Base-by-base conservation (phyloP, 2,888 invertebrate species). In the Eupeodes latifasciatus region DNA sequence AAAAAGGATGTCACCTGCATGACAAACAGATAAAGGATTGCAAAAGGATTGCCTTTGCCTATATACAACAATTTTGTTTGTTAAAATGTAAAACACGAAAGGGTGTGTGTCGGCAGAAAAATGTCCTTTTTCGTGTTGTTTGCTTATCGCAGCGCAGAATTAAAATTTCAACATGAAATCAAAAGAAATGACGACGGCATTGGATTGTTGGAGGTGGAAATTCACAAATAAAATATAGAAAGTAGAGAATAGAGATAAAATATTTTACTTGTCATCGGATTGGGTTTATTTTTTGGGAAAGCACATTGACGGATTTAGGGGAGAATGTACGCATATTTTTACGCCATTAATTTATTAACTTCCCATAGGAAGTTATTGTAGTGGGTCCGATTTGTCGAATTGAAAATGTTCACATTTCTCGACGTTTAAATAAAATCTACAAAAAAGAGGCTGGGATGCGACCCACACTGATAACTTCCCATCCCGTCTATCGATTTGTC, bases 71-170 rank as follows among this genome's bases (percentile, higher is more conserved):
- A 44, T 69, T 81, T 66, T 47, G 57, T 72, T 72, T 72, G 72
- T 81, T 76, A 77, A 82, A 86, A 82, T 86, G 82, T 82, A 79
- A 76, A 82, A 86, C 86, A 86, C 82, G 82, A 86, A 86, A 86
- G 74, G 86, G 82, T 78, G 74, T 75, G 69, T 62, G 69, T 62
- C 14, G 72, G 40, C 11, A n/a, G 34, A 59, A 49, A 53, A 78
- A 74, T 72, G 59, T 81, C 85, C 85, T 74, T 82, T 86, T 86
- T 86, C 82, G 59, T 82, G 82, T 69, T 86, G 82, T 86, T 82
- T 86, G 79, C 75, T 82, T 82, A 82, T 86, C 86, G 82, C 71
- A 62, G 75, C 27, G 75, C 16, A 64, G 86, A 82, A 86, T 86
- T 86, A 86, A 86, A 86, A 82, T 79, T 86, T 86, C 78, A 86